Percentiles rank a stretch among this genome's conserved stretches.
Evolutionary conservation across 2,113 vertebrate species (phyloP).

Genomic region (Nerophis lumbriciformis): DNA sequence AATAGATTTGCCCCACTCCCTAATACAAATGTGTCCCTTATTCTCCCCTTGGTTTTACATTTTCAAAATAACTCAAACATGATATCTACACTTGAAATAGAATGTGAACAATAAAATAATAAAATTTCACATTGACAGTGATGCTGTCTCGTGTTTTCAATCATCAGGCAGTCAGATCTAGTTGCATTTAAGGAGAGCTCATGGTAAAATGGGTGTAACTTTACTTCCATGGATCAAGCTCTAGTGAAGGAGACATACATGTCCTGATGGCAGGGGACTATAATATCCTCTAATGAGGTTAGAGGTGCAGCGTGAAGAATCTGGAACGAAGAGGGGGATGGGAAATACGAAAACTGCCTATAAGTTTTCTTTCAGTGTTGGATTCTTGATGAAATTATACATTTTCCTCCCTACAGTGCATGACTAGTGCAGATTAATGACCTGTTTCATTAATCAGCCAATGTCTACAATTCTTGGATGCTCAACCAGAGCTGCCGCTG

Average conservation of each 20-base stretch:
- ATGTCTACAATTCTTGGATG: slow-evolving; percentile 41
- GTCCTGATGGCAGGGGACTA: slow-evolving; percentile 60
- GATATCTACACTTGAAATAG: too few relatives aligned
- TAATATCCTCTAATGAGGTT: slow-evolving; percentile 66
- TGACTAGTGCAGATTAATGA: slow-evolving; percentile 26
- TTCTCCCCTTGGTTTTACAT: too few relatives aligned
- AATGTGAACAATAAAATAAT: slow-evolving; percentile 5
- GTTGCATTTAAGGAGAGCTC: slow-evolving; percentile 41
- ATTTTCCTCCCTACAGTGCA: slow-evolving; percentile 17
- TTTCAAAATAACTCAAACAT: too few relatives aligned
- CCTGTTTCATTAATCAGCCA: slow-evolving; percentile 41
- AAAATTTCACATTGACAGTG: slow-evolving; percentile 30
- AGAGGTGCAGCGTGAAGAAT: slow-evolving; percentile 51
- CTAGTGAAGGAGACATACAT: slow-evolving; percentile 57
- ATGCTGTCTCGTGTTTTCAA: slow-evolving; percentile 19
- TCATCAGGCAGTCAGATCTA: background rate
- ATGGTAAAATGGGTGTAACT: slow-evolving; percentile 44
- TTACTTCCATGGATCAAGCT: slow-evolving; percentile 50
- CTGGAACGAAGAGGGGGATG: slow-evolving; percentile 32
- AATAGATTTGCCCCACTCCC: too few relatives aligned
- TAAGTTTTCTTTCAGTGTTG: slow-evolving; percentile 25
- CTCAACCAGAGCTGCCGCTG: slow-evolving; percentile 8
- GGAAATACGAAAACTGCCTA: slow-evolving; percentile 33
- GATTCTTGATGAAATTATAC: slow-evolving; percentile 34
- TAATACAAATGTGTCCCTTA: too few relatives aligned